phyloP scores from a whole-genome alignment of 2,113 vertebrate genomes.

The Mohoua ochrocephala region DNA sequence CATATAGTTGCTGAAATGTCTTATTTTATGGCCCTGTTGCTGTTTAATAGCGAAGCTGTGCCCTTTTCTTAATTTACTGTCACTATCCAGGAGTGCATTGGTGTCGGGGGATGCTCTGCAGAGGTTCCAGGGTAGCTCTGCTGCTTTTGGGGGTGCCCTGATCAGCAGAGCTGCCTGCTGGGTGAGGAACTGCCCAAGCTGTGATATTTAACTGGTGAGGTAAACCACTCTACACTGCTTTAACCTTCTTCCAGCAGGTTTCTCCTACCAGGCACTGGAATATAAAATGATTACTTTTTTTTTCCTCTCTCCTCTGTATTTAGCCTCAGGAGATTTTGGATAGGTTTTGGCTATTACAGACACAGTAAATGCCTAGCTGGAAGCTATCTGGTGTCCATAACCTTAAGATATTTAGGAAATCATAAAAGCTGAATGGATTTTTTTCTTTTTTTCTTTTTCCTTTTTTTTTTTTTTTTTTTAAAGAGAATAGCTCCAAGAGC shows the following conservation, averaged over 20 bases:
- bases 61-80: conserved; percentile 26
- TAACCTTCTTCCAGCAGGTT: conserved; percentile 17
- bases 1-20: conserved; percentile 34
- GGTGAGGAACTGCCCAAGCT: neutral
- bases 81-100: neutral
- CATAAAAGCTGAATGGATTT: conserved; percentile 15
- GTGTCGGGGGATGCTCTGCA: neutral
- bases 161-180: neutral
- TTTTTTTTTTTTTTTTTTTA: neutral
- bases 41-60: conserved; percentile 36
- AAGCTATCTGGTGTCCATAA: conserved; percentile 36
- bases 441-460: neutral
- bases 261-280: neutral
- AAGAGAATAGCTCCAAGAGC: neutral
- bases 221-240: neutral
- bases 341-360: conserved; percentile 39
- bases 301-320: neutral
- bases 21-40: conserved; percentile 40
- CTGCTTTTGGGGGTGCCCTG: neutral
- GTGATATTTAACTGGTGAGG: neutral
- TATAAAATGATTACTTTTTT: conserved; percentile 21
- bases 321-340: conserved; percentile 41
- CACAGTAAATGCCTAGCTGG: conserved; percentile 34
- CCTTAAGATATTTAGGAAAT: conserved; percentile 38
- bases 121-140: neutral